phyloP scores from a whole-genome alignment of 2,797 vertebrate genomes.

The Tragopan temminckii region DNA sequence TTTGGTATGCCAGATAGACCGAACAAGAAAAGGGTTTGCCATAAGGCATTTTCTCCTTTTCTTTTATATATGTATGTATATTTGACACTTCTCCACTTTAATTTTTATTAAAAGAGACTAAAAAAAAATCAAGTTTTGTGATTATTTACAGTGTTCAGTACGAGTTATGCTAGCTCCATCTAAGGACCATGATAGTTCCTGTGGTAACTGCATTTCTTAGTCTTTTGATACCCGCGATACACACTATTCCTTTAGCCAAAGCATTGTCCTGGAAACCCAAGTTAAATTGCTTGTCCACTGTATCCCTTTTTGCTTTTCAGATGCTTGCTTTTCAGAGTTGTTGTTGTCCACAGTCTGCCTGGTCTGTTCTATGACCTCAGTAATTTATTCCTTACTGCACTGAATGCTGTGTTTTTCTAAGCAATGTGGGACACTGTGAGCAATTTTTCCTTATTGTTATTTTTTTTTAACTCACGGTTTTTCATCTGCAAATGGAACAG shows the following conservation, averaged over 20 bases:
- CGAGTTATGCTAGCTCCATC: neutral
- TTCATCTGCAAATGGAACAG: neutral
- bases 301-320: neutral
- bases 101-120: neutral
- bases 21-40: neutral
- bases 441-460: neutral
- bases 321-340: slow-evolving; percentile 9
- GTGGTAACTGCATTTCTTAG: neutral
- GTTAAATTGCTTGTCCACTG: neutral
- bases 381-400: slow-evolving; percentile 28
- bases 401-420: neutral
- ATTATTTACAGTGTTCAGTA: neutral
- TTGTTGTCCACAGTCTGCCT: neutral
- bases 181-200: neutral
- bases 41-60: neutral
- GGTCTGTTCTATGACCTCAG: neutral
- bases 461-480: neutral
- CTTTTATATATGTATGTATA: neutral
- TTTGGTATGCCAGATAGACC: neutral
- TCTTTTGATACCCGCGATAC: neutral
- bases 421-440: neutral
- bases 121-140: neutral
- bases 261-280: slow-evolving; percentile 1
- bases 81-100: neutral
- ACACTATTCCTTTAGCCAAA: neutral